Conservation (phyloP, 2,113 vertebrate genomes). For the Scatophagus argus region DNA sequence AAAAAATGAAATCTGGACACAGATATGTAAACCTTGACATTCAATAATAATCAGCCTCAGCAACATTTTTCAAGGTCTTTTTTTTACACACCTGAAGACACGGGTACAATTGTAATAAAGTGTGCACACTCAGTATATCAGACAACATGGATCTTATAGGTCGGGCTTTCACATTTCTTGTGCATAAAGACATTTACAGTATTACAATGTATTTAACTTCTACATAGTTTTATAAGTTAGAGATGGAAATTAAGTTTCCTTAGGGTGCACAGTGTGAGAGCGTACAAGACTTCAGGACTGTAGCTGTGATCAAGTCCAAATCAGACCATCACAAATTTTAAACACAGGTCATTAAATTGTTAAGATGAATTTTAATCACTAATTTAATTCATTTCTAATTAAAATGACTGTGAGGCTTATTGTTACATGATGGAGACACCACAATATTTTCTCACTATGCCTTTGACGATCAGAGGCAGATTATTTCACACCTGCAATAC, state of each 20-base stretch:
- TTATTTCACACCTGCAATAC: too few species aligned
- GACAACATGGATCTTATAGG: neutral
- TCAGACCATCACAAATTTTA: neutral
- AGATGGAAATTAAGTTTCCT: neutral
- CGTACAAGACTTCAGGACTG: neutral
- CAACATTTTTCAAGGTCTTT: neutral
- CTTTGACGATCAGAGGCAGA: too few species aligned
- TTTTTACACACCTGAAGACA: neutral
- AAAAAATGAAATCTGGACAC: neutral
- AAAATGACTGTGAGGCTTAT: neutral
- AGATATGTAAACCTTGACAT: neutral
- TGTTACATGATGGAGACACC: too few species aligned
- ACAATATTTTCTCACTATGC: neutral
- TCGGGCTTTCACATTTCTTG: slow-evolving; percentile 1
- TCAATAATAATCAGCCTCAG: neutral
- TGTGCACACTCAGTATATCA: neutral
- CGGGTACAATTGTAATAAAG: neutral
- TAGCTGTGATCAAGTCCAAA: neutral
- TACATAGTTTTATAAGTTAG: too few species aligned
- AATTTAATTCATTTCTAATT: neutral
- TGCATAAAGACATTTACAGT: neutral
- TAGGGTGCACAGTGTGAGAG: neutral
- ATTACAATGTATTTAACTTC: too few species aligned
- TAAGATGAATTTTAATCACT: neutral
- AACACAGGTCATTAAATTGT: neutral